Evolutionary conservation across 2,113 vertebrate genomes (phyloP), one percentile per base, ranked within the genome.

Genomic region (Helogale parvula): DNA sequence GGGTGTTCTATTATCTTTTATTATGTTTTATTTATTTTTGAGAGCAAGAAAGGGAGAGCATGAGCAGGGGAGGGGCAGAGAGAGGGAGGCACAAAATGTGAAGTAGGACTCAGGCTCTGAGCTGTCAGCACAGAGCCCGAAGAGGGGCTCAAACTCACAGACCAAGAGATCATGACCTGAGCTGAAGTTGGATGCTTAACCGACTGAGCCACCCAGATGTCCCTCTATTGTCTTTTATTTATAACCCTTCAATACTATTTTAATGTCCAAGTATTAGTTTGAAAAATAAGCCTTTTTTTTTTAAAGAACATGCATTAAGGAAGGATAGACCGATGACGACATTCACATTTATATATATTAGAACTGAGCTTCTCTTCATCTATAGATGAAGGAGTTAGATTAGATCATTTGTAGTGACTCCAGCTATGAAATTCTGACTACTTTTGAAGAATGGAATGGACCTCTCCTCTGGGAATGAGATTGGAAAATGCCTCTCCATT

Each of bases 341-440:
- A 25, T 88, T 90, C 31, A 50, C 71, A 17, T 35, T 85, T 66
- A 72, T 52, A 29, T 88, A 69, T 52, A 12, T 76, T 33, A 69
- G 80, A 95, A 76, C 13, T 45, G 31, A 71, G 45, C 25, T 96
- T 92, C 10, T 92, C 77, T 87, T 97, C 57, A 69, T 31, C 47
- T 85, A 2, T n/a, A 47, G 71, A 95, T n/a, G 54, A 82, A 60
- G 2, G 17, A 21, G 15, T 87, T 89, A 41, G 21, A 60, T 66
- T 25, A 47, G 38, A 54, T 81, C 50, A 65, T 88, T 76, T 88
- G 33, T 10, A 8, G n/a, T 71, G 38, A 17, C 38, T 85, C 13
- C 6, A 38, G 35, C 5, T 86, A 0, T 66, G 68, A 90, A 96
- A 96, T 27, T 50, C 12, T 86, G 38, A 74, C 3, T 50, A 16